phyloP scores from a whole-genome alignment of 2,797 vertebrate genomes.

The Epinephelus awoara region DNA sequence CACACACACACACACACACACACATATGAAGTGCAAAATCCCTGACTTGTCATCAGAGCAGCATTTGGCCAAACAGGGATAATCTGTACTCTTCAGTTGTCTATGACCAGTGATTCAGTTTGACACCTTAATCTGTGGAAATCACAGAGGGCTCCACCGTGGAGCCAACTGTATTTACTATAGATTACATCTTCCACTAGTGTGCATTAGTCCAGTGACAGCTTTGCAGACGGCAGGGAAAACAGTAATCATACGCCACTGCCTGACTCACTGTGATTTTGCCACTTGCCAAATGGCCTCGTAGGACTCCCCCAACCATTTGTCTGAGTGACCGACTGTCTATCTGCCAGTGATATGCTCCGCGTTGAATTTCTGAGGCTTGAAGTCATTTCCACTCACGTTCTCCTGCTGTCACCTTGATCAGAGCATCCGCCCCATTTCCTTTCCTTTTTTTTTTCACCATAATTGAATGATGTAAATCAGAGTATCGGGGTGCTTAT shows the following conservation, averaged over 20 bases:
- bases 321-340: slow-evolving; percentile 38
- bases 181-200: slow-evolving; percentile 80
- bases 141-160: slow-evolving; percentile 73
- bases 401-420: slow-evolving; percentile 53
- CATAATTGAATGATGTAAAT: slow-evolving; percentile 70
- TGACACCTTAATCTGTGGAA: slow-evolving; percentile 83
- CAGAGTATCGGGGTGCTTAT: slow-evolving; percentile 22
- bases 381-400: slow-evolving; percentile 38
- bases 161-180: slow-evolving; percentile 81
- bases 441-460: background rate
- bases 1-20: slow-evolving; percentile 7
- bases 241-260: slow-evolving; percentile 77
- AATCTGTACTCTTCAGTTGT: slow-evolving; percentile 75
- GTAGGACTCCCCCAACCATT: slow-evolving; percentile 57
- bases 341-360: slow-evolving; percentile 38
- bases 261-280: slow-evolving; percentile 73
- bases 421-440: slow-evolving; percentile 38
- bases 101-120: slow-evolving; percentile 77
- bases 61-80: slow-evolving; percentile 58
- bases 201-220: slow-evolving; percentile 79
- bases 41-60: slow-evolving; percentile 54
- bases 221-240: slow-evolving; percentile 78
- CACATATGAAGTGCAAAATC: slow-evolving; percentile 27
- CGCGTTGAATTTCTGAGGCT: slow-evolving; percentile 27
- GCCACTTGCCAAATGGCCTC: slow-evolving; percentile 65